Evolutionary conservation across 2,888 invertebrate species (phyloP).

Genomic region (Athetis lepigone): DNA sequence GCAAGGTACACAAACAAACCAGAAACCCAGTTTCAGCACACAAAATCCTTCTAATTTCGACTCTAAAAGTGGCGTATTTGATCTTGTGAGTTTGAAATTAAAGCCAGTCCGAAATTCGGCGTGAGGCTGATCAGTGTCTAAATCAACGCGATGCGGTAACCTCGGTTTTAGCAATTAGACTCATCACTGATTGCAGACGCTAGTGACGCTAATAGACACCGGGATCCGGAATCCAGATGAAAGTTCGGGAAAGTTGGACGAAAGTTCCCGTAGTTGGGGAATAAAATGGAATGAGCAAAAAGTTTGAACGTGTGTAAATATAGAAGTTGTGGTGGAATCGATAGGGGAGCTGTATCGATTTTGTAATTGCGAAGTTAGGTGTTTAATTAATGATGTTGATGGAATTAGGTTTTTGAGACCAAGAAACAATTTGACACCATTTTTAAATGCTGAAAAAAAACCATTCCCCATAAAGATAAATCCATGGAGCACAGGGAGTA

Average conservation of each 20-base stretch:
- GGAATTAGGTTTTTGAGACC: too few relatives aligned
- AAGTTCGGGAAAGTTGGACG: slow-evolving; percentile 13
- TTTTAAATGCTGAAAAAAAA: too few relatives aligned
- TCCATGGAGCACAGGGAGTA: too few relatives aligned
- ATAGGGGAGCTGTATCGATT: neutral
- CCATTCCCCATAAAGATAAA: too few relatives aligned
- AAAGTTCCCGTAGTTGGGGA: slow-evolving; percentile 11
- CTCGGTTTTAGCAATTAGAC: slow-evolving; percentile 60
- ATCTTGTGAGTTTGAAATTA: slow-evolving; percentile 33
- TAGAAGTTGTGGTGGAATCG: neutral
- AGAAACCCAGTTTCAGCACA: neutral
- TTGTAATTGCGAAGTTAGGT: too few relatives aligned
- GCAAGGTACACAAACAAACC: slow-evolving; percentile 6
- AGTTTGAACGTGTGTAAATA: neutral
- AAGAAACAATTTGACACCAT: too few relatives aligned
- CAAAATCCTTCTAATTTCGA: slow-evolving; percentile 36
- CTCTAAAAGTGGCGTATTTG: slow-evolving; percentile 35
- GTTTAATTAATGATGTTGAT: too few relatives aligned
- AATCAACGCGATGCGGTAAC: slow-evolving; percentile 55
- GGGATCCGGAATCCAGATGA: slow-evolving; percentile 22
- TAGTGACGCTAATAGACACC: slow-evolving; percentile 43
- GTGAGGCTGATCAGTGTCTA: slow-evolving; percentile 53
- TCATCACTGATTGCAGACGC: slow-evolving; percentile 60
- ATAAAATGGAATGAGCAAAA: slow-evolving; percentile 21
- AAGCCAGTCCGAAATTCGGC: slow-evolving; percentile 31